Evolutionary conservation across 2,797 vertebrate species (phyloP).

Genomic region (Streptopelia turtur): DNA sequence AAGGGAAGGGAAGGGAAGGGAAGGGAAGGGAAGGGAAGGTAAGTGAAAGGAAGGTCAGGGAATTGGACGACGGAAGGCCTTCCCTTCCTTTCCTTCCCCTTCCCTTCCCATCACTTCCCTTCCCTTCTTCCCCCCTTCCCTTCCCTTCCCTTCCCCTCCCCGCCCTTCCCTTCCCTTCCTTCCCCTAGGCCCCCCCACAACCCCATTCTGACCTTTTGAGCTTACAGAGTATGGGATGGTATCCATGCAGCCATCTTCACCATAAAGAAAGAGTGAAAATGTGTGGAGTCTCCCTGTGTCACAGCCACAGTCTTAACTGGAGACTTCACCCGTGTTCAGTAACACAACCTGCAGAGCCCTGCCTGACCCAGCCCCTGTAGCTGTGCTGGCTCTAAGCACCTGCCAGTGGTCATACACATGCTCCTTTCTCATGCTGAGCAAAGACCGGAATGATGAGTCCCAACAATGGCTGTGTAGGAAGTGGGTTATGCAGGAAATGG

Average conservation of each 20-base stretch:
- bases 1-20: too few relatives aligned
- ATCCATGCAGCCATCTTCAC: accelerated
- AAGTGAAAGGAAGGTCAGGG: too few relatives aligned
- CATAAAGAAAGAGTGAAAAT: neutral
- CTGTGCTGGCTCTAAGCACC: slow-evolving; percentile 13
- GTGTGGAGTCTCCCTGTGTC: neutral
- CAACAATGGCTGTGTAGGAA: neutral
- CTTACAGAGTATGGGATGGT: neutral
- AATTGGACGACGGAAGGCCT: too few relatives aligned
- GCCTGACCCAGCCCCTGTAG: neutral
- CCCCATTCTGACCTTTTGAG: neutral
- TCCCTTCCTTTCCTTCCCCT: too few relatives aligned
- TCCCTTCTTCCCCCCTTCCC: too few relatives aligned
- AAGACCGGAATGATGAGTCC: neutral
- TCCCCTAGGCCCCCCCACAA: too few relatives aligned
- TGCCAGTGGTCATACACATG: neutral
- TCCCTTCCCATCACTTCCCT: too few relatives aligned
- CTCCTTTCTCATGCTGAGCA: neutral
- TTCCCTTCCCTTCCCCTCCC: too few relatives aligned
- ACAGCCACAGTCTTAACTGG: neutral
- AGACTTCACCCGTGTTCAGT: neutral
- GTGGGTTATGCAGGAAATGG: neutral
- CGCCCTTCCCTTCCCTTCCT: too few relatives aligned
- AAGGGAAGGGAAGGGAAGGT: too few relatives aligned
- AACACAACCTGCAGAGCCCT: neutral